phyloP scores from a whole-genome alignment of 1,140 invertebrate genomes.

The Penaeus indicus region DNA sequence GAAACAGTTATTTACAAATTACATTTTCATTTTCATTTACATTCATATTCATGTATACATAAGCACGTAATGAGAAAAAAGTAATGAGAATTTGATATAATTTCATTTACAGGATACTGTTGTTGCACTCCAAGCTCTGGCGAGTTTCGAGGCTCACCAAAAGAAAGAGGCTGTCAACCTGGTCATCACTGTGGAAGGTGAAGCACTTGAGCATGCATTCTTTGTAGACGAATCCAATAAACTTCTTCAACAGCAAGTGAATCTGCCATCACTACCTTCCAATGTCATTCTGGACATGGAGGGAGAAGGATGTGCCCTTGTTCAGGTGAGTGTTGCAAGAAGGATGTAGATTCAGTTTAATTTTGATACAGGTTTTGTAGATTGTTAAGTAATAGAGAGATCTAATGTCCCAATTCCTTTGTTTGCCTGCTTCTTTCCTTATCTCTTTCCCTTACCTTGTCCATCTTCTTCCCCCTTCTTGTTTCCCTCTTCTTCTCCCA shows the following conservation, averaged over 20 bases:
- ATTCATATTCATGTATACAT: too few relatives aligned
- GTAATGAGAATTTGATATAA: not conserved
- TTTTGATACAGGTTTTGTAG: not conserved
- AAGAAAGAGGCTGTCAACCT: conserved; percentile 75
- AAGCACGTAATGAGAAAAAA: too few relatives aligned
- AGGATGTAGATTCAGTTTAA: not conserved
- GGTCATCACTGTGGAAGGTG: conserved; percentile 79
- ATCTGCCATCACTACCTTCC: conserved; percentile 47
- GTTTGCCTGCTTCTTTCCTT: too few relatives aligned
- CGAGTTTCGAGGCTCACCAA: conserved; percentile 65
- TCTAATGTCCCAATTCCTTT: too few relatives aligned
- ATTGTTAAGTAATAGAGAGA: too few relatives aligned
- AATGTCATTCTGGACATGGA: conserved; percentile 48
- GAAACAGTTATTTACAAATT: too few relatives aligned
- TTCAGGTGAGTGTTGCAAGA: conserved; percentile 53
- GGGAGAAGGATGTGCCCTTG: conserved; percentile 61
- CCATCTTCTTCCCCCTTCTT: too few relatives aligned
- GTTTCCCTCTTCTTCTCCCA: too few relatives aligned
- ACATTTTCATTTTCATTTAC: too few relatives aligned
- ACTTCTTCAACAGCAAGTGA: conserved; percentile 53
- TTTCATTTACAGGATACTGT: conserved; percentile 54
- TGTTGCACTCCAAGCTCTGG: conserved; percentile 63
- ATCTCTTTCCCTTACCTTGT: too few relatives aligned
- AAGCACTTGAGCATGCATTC: conserved; percentile 79
- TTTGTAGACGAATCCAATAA: conserved; percentile 73